Percentiles rank a stretch among this genome's conserved stretches.
Conservation (phyloP, 2,888 invertebrate species). For the Dusona sp. region DNA sequence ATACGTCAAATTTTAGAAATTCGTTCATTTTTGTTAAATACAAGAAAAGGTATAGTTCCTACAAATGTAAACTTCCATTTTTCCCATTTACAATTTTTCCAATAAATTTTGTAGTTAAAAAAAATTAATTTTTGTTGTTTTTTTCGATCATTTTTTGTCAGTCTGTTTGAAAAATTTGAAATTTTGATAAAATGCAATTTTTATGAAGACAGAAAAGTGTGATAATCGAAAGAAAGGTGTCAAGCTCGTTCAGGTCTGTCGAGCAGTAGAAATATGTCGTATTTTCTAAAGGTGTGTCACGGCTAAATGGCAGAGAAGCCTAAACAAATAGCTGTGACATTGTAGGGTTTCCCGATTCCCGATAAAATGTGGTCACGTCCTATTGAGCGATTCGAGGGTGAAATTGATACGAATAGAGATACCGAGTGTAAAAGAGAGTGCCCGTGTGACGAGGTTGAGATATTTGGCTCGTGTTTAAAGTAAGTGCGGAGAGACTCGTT, state of each 20-base stretch:
- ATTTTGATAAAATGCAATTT: neutral
- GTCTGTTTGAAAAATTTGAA: neutral
- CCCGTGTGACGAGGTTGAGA: neutral
- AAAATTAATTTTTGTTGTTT: neutral
- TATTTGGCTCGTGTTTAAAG: conserved; percentile 33
- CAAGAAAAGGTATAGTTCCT: neutral
- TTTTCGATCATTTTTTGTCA: neutral
- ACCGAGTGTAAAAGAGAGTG: neutral
- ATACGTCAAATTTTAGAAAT: neutral
- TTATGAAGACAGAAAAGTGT: neutral
- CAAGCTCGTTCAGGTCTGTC: conserved; percentile 26
- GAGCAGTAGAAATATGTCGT: conserved; percentile 9
- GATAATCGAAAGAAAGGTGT: conserved; percentile 29
- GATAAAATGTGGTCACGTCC: conserved; percentile 49
- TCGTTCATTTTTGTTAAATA: neutral
- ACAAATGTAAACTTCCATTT: neutral
- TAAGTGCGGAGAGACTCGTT: conserved; percentile 37
- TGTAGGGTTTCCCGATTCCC: conserved; percentile 49
- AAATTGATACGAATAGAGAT: conserved; percentile 16
- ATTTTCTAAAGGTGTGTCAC: conserved; percentile 49
- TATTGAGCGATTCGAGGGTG: conserved; percentile 29
- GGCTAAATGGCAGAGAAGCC: conserved; percentile 42
- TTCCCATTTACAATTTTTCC: neutral
- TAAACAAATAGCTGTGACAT: conserved; percentile 54
- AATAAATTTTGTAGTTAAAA: neutral